These are phyloP conservation scores for Oceanodroma tethys DNA, from an alignment of 2,113 vertebrate genomes.

Conservation along the genomic window DNA sequence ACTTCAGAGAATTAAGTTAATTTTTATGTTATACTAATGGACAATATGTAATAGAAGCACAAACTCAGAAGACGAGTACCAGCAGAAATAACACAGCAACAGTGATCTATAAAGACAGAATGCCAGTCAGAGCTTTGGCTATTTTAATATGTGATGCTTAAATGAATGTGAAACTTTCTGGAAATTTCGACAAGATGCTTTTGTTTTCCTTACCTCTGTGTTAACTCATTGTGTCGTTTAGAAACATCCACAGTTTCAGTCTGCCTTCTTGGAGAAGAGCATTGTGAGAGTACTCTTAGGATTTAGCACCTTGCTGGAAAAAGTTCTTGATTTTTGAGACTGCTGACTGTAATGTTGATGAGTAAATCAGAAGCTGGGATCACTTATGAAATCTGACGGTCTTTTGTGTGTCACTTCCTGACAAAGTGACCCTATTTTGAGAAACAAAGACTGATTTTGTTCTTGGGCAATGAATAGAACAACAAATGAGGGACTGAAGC, in stretches of 20 bases:
- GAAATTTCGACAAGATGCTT: background rate
- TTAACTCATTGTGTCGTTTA: background rate
- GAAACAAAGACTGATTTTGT: background rate
- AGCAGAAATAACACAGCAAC: background rate
- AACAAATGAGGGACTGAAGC: background rate
- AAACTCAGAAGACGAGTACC: background rate
- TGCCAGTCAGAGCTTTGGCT: background rate
- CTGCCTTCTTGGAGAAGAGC: background rate
- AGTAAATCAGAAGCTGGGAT: background rate
- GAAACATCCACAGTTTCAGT: background rate
- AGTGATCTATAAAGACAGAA: background rate
- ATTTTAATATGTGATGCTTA: background rate
- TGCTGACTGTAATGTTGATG: background rate
- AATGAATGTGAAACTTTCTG: background rate
- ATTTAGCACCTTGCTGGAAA: background rate
- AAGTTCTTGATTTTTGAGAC: background rate
- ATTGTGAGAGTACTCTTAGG: background rate
- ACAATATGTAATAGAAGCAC: background rate
- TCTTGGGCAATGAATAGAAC: background rate
- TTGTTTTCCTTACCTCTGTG: background rate
- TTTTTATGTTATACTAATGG: background rate
- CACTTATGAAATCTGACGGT: background rate
- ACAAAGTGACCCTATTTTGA: background rate
- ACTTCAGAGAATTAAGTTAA: background rate
- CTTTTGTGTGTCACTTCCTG: background rate